phyloP scores from a whole-genome alignment of 2,888 invertebrate species.

The Drosophila borealis region DNA sequence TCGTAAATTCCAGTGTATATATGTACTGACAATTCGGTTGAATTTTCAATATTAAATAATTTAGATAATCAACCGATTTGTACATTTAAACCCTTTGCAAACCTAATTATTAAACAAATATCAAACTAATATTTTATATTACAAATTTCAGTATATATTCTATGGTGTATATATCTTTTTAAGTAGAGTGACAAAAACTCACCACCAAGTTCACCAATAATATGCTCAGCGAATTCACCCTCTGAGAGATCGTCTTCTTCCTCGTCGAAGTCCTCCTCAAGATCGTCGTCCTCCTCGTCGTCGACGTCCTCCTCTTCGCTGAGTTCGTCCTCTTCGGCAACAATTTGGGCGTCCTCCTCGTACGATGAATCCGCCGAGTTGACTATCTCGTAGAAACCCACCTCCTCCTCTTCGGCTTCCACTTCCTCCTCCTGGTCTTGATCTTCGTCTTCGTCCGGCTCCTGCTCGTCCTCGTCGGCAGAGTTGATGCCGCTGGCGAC shows the following conservation, averaged over 20 bases:
- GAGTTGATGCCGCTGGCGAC: slow-evolving; percentile 8
- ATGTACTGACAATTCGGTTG: background rate
- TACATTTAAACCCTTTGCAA: background rate
- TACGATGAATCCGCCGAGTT: slow-evolving; percentile 74
- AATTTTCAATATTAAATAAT: background rate
- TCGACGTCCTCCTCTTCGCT: slow-evolving; percentile 72
- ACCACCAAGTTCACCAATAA: slow-evolving; percentile 77
- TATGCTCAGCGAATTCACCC: slow-evolving; percentile 74
- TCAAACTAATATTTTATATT: slow-evolving; percentile 4
- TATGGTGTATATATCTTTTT: background rate
- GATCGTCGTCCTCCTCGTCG: slow-evolving; percentile 69
- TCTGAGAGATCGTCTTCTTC: slow-evolving; percentile 70
- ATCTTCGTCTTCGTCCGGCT: slow-evolving; percentile 53
- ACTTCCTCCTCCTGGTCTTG: slow-evolving; percentile 66
- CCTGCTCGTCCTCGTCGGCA: slow-evolving; percentile 27
- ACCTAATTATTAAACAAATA: background rate
- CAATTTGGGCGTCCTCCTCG: slow-evolving; percentile 76
- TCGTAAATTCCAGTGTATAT: slow-evolving; percentile 18
- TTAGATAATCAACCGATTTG: background rate
- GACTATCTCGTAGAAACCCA: slow-evolving; percentile 74
- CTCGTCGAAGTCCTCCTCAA: slow-evolving; percentile 68
- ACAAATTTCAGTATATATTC: slow-evolving; percentile 1
- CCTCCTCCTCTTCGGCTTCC: slow-evolving; percentile 63
- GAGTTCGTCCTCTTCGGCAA: slow-evolving; percentile 76
- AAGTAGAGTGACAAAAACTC: slow-evolving; percentile 38